phyloP scores from a whole-genome alignment of 2,113 vertebrate species.

The Eleginops maclovinus region DNA sequence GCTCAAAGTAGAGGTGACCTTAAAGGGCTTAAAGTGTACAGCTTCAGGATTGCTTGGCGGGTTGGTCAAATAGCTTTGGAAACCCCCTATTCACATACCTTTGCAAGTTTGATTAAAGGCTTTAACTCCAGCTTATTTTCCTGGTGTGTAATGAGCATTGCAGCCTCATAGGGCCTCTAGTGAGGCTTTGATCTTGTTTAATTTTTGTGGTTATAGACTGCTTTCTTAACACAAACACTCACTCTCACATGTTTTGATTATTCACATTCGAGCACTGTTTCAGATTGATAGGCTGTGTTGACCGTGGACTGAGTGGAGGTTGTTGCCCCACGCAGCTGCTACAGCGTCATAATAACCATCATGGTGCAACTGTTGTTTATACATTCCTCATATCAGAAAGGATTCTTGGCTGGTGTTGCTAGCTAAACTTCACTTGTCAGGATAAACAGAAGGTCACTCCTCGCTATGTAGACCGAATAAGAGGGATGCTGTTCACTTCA shows the following conservation, averaged over 20 bases:
- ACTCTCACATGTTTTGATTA: slow-evolving; percentile 14
- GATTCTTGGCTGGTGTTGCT: slow-evolving; percentile 33
- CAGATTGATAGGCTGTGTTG: slow-evolving; percentile 1
- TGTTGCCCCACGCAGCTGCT: slow-evolving; percentile 32
- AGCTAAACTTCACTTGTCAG: slow-evolving; percentile 7
- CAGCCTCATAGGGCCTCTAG: not conserved
- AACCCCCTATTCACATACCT: not conserved
- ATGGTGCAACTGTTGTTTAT: slow-evolving; percentile 48
- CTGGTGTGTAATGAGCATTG: not conserved
- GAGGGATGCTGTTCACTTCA: slow-evolving; percentile 15
- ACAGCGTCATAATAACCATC: slow-evolving; percentile 36
- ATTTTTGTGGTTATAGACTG: not conserved
- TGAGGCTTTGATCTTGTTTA: not conserved
- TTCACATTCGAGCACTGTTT: slow-evolving; percentile 10
- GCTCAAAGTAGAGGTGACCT: not conserved
- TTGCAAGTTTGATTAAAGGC: not conserved
- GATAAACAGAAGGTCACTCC: slow-evolving; percentile 46
- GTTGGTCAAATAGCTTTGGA: not conserved
- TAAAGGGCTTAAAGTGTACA: not conserved
- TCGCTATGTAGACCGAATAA: slow-evolving; percentile 2
- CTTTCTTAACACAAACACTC: slow-evolving; percentile 13
- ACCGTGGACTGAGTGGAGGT: not conserved
- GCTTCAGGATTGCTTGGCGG: not conserved
- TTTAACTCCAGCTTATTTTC: not conserved
- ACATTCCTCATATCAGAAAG: slow-evolving; percentile 35